A percentile compares a stretch with the other conserved stretches of the same genome.
These are phyloP conservation scores for Danaus melanippus DNA, from an alignment of 1,140 invertebrate species.

Conservation along the genomic window DNA sequence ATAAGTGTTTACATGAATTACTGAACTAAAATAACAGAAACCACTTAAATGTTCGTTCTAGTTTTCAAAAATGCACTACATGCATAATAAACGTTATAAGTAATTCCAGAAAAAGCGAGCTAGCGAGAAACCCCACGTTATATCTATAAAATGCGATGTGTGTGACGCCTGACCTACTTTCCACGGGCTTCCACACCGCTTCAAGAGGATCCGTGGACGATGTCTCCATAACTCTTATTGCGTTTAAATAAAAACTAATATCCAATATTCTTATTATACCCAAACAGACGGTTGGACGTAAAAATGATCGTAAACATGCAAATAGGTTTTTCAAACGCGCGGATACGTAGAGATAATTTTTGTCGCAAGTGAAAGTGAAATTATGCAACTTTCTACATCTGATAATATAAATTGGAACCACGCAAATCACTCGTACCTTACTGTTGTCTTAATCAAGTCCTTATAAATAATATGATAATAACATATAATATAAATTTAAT, in stretches of 20 bases:
- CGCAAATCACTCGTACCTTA: background rate
- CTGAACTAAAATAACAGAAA: slow-evolving; percentile 2
- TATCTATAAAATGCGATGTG: slow-evolving; percentile 59
- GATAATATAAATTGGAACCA: background rate
- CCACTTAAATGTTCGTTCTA: background rate
- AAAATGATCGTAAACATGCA: slow-evolving; percentile 46
- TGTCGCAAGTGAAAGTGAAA: slow-evolving; percentile 62
- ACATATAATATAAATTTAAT: background rate
- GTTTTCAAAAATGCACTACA: slow-evolving; percentile 1
- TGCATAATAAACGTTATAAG: background rate
- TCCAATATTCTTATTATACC: slow-evolving; percentile 24
- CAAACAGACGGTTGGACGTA: slow-evolving; percentile 28
- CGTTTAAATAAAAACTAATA: slow-evolving; percentile 38
- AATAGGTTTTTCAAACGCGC: slow-evolving; percentile 50
- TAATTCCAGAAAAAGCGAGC: slow-evolving; percentile 13
- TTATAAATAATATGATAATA: background rate
- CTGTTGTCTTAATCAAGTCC: background rate
- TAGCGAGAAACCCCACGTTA: slow-evolving; percentile 55
- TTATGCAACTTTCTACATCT: slow-evolving; percentile 66
- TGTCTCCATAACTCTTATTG: slow-evolving; percentile 33
- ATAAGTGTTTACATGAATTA: slow-evolving; percentile 15
- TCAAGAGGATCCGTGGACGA: slow-evolving; percentile 29
- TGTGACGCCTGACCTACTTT: slow-evolving; percentile 65
- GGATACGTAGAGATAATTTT: slow-evolving; percentile 52
- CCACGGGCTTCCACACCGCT: slow-evolving; percentile 50